Percentiles rank a stretch among this genome's conserved stretches.
Evolutionary conservation across 2,797 vertebrate species (phyloP).

Genomic region (Microchirus variegatus): DNA sequence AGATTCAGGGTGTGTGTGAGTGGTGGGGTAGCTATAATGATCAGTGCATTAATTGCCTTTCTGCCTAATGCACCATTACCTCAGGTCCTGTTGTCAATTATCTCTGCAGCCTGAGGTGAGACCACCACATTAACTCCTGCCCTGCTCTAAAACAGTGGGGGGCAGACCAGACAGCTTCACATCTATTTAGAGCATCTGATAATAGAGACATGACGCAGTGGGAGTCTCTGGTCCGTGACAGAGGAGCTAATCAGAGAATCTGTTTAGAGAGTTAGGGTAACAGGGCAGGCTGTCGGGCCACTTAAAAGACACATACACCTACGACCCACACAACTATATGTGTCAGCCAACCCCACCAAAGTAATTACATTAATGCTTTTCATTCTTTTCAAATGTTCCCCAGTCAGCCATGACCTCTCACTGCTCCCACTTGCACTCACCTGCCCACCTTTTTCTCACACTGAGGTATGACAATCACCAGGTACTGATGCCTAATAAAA

Average conservation of each 20-base stretch:
- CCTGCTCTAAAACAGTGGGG: conserved; percentile 59
- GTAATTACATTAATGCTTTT: conserved; percentile 49
- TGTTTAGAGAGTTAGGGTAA: conserved; percentile 52
- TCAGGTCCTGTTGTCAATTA: conserved; percentile 72
- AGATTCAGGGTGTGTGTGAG: conserved; percentile 55
- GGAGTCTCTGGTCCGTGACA: conserved; percentile 64
- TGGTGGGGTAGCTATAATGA: conserved; percentile 68
- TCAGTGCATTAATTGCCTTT: conserved; percentile 72
- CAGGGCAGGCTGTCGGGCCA: conserved; percentile 32
- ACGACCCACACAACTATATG: conserved; percentile 40
- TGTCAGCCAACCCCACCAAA: conserved; percentile 40
- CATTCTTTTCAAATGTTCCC: conserved; percentile 12
- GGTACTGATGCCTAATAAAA: conserved; percentile 73
- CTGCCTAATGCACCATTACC: conserved; percentile 75
- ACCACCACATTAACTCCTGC: conserved; percentile 76
- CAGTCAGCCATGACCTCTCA: conserved; percentile 59
- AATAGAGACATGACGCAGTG: conserved; percentile 68
- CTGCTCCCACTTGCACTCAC: conserved; percentile 64
- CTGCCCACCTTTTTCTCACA: conserved; percentile 64
- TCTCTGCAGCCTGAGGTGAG: conserved; percentile 76
- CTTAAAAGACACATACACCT: conserved; percentile 43
- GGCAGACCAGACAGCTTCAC: conserved; percentile 61
- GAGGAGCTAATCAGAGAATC: conserved; percentile 72
- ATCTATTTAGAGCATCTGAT: conserved; percentile 75
- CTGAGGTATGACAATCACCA: conserved; percentile 80